Base-by-base conservation (phyloP, 2,113 vertebrate genomes). In the Fregata magnificens region DNA sequence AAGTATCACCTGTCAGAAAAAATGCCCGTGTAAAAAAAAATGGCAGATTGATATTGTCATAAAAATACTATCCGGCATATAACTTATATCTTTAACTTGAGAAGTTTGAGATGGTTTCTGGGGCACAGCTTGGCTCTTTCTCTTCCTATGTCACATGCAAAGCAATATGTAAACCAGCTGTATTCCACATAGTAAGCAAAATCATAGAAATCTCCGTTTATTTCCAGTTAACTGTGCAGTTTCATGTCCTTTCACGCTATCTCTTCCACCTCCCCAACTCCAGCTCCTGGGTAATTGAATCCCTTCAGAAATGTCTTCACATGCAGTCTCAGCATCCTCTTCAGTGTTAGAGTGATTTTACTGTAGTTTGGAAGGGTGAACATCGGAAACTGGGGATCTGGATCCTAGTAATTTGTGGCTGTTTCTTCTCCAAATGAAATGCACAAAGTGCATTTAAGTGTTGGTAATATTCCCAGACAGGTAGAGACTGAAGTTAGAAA, bases 21-120 rank as follows among this genome's bases (percentile, higher is more conserved):
- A 69, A 58, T 2, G 2, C 0, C 7, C 13, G 0, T 26, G 21
- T 34, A 40, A 40, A 72, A 70, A 65, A 13, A 32, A 5, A 12
- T 2, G 9, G 7, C n/a, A 78, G 32, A 29, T 5, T 67, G 16
- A 11, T 61, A 56, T 22, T 65, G 19, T 63, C 2, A 40, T 71
- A 36, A 59, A 59, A 66, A 17, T 56, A 67, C 55, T 82, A 55
- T 32, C 26, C 82, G 44, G 7, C 3, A 45, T 45, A 31, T 31
- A 77, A 50, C 4, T 29, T 24, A 11, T 19, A 36, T 42, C 31
- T 90, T 88, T 79, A 80, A 65, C 0, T 3, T 38, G 10, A 40
- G 12, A 88, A 81, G 14, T 61, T 42, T 59, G 47, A 82, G 63
- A 59, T 44, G 2, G 15, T 50, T 88, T 65, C 50, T 88, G 34